phyloP scores from a whole-genome alignment of 2,888 invertebrate genomes.

The Ennomos erosarius region DNA sequence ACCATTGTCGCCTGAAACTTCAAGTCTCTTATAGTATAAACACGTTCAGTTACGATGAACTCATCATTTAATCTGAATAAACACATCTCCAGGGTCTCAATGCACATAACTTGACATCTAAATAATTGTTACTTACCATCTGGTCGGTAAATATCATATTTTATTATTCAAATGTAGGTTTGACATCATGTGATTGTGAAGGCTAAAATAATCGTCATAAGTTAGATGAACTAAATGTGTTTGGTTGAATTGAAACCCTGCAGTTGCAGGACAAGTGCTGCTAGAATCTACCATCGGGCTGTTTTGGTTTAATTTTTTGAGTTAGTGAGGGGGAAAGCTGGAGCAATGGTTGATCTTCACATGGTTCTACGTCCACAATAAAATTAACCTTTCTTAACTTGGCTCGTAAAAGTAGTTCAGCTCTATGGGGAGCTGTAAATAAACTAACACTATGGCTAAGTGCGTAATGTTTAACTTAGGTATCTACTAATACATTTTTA shows the following conservation, averaged over 20 bases:
- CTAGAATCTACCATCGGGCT: constrained; percentile 6
- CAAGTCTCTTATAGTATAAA: too few species aligned
- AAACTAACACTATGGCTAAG: too few species aligned
- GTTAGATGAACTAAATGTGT: constrained; percentile 43
- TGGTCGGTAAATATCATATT: constrained; percentile 50
- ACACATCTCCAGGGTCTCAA: constrained; percentile 43
- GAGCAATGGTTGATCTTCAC: too few species aligned
- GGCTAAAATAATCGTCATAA: constrained; percentile 46
- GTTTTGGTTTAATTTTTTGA: too few species aligned
- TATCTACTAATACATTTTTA: too few species aligned
- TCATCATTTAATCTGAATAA: constrained; percentile 48
- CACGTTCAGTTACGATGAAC: constrained; percentile 8
- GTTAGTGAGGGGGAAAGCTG: too few species aligned
- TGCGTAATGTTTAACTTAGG: too few species aligned
- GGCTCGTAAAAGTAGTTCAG: too few species aligned
- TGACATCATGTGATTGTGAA: constrained; percentile 50
- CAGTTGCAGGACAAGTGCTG: constrained; percentile 3
- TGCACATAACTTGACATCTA: constrained; percentile 35
- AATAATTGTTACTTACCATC: constrained; percentile 44
- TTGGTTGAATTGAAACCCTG: constrained; percentile 35
- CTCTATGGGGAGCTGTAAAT: too few species aligned
- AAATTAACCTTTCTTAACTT: too few species aligned
- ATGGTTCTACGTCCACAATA: too few species aligned
- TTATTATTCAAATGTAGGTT: constrained; percentile 54
- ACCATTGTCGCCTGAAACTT: too few species aligned